A percentile compares a stretch with the other conserved stretches of the same genome.
phyloP scores from a whole-genome alignment of 2,113 vertebrate species.

The Aegithalos caudatus region DNA sequence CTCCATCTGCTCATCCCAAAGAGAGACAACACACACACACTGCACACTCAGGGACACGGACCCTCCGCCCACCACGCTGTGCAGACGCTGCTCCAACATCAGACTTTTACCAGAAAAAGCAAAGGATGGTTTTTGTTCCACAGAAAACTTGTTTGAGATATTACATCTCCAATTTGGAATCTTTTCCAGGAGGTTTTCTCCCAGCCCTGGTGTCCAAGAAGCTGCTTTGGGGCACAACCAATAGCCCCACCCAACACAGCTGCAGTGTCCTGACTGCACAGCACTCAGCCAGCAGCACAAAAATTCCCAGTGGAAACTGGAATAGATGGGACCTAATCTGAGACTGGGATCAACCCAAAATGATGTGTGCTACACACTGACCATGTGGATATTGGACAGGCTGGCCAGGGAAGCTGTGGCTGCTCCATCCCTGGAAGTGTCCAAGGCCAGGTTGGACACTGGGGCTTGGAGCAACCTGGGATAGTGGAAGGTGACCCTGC shows the following conservation, averaged over 20 bases:
- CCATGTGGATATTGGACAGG: neutral
- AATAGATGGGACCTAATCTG: neutral
- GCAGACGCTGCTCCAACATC: rapidly evolving
- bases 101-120: neutral
- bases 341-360: neutral
- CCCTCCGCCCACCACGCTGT: rapidly evolving
- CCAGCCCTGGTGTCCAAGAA: neutral
- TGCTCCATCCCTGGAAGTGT: neutral
- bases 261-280: neutral
- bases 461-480: neutral
- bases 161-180: rapidly evolving
- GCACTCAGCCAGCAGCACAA: neutral
- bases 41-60: neutral
- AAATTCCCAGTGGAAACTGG: neutral
- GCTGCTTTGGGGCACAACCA: neutral
- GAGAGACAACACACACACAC: neutral
- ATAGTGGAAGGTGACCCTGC: neutral
- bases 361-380: neutral
- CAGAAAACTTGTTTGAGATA: neutral
- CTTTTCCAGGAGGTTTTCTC: neutral
- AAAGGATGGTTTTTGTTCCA: neutral
- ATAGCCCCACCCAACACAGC: neutral
- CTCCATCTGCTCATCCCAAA: conserved; percentile 14
- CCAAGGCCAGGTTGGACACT: neutral
- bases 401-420: neutral